Evolutionary conservation across 1,140 invertebrate genomes (phyloP), one percentile per base, ranked within the genome.

Genomic region (Cydia fagiglandana): DNA sequence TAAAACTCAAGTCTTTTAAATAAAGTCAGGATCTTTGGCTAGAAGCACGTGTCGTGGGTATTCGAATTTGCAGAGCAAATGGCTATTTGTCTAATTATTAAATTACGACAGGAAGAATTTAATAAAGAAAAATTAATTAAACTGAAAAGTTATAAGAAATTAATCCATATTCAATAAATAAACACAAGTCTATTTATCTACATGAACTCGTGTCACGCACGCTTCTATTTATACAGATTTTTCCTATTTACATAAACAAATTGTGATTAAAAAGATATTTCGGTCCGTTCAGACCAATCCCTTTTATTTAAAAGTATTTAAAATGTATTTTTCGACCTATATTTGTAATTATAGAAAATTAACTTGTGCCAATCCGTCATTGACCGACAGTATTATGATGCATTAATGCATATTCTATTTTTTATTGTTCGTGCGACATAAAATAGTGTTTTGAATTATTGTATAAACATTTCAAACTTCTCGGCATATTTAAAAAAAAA

Each of bases 271-370:
- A 61, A 70, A 70, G 66, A 70, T 70, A 70, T 70, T 70, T 70
- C 66, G 66, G 66, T 70, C 30, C 66, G n/a, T 66, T 70, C 64
- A 12, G 66, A 38, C 66, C 66, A 70, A 38, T 70, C 66, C 66
- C 38, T 34, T 70, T 70, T 38, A 41, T 70, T 70, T 38, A 70
- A 70, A 70, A 15, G 30, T 70, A 70, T 70, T 61, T 38, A 70
- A 41, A 70, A 70, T 41, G 66, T 70, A 70, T 70, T 70, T 70
- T 70, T 70, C 66, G 66, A 70, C 66, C 66, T 70, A 10, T 70
- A 70, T 70, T 38, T 70, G 34, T 70, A 70, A 17, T 70, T 70
- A 70, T 70, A 70, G 66, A 70, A 38, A 70, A 38, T 20, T 38
- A 41, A 41, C 66, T 38, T 70, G 66, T 70, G 66, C 66, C 66